These are phyloP conservation scores for Spermophilus dauricus DNA, from an alignment of 2,113 vertebrate genomes.

Conservation along the genomic window DNA sequence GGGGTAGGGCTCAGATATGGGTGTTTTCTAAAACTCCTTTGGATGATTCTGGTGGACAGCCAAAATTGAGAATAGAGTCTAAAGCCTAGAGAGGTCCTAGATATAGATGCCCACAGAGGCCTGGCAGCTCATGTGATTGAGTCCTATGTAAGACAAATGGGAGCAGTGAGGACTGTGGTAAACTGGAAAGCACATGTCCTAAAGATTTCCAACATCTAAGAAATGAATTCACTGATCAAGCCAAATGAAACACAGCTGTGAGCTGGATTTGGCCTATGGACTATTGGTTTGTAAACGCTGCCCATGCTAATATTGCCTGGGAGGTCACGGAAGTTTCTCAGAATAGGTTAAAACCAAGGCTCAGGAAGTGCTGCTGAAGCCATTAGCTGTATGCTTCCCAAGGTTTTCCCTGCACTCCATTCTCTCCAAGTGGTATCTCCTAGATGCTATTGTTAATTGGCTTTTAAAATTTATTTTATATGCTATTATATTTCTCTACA, in stretches of 20 bases:
- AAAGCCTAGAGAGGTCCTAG: neutral
- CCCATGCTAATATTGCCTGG: neutral
- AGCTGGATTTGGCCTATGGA: neutral
- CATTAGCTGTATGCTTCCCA: neutral
- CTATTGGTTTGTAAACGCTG: neutral
- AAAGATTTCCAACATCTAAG: neutral
- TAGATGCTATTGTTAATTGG: neutral
- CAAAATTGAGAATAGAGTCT: neutral
- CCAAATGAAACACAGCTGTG: constrained; percentile 62
- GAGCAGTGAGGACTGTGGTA: neutral
- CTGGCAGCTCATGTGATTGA: neutral
- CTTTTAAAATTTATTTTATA: constrained; percentile 55
- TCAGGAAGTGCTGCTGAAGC: neutral
- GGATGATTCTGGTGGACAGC: neutral
- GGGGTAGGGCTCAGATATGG: neutral
- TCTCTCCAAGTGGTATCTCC: neutral
- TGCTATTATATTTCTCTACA: neutral
- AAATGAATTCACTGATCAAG: neutral
- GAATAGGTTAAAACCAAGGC: constrained; percentile 2
- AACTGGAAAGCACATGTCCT: neutral
- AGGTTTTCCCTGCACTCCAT: neutral
- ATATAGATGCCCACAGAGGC: neutral
- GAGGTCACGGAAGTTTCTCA: neutral
- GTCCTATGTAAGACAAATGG: neutral
- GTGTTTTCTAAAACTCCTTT: neutral